These are phyloP conservation scores for Lottia scabra DNA, from an alignment of 2,888 invertebrate species.

Conservation along the genomic window DNA sequence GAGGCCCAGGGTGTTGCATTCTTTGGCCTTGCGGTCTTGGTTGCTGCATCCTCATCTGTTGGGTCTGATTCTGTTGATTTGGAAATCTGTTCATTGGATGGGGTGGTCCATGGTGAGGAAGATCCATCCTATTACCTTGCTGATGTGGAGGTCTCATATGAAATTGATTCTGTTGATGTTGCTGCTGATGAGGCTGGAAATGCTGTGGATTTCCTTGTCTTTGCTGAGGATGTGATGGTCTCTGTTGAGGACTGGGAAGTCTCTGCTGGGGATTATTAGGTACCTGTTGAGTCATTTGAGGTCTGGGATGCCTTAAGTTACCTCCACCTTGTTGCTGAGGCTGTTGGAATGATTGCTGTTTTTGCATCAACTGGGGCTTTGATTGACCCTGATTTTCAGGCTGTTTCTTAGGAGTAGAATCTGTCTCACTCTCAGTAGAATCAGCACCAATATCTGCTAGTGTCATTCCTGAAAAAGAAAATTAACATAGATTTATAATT, in stretches of 20 bases:
- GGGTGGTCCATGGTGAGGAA: not conserved
- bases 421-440: not conserved
- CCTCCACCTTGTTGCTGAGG: no score
- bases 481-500: no score
- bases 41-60: not conserved
- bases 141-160: not conserved
- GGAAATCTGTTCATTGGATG: not conserved
- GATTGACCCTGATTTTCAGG: no score
- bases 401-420: not conserved
- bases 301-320: no score
- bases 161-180: not conserved
- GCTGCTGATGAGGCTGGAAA: not conserved
- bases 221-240: not conserved
- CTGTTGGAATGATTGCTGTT: no score
- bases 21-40: not conserved
- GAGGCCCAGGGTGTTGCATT: not conserved
- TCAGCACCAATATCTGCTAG: not conserved
- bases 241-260: not conserved
- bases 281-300: not conserved
- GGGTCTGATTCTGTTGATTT: not conserved
- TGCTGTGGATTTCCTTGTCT: not conserved
- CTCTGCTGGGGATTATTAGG: not conserved
- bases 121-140: not conserved
- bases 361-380: no score
- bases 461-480: not conserved